Evolutionary conservation across 1,140 invertebrate species (phyloP).

Genomic region (Tetragnatha versicolor): DNA sequence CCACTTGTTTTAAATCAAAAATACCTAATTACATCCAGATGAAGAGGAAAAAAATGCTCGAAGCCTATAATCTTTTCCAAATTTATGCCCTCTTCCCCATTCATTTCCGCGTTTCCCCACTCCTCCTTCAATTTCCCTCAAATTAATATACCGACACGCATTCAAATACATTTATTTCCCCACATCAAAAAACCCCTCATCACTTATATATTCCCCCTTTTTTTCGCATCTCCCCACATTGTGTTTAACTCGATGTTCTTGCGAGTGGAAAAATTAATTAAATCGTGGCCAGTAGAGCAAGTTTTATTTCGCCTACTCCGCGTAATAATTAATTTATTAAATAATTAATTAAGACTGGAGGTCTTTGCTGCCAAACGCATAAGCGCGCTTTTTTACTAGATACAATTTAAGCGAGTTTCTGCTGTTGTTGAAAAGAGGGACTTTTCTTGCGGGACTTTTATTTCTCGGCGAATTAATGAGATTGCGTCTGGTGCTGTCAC

Average conservation of each 20-base stretch:
- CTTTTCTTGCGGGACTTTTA: not conserved
- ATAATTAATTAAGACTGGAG: conserved; percentile 20
- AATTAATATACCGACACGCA: conserved; percentile 15
- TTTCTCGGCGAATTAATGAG: conserved; percentile 28
- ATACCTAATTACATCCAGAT: not conserved
- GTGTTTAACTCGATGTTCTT: not conserved
- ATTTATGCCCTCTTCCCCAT: conserved; percentile 27
- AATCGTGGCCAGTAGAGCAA: conserved; percentile 1
- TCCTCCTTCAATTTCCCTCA: not conserved
- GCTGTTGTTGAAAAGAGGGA: too few species aligned
- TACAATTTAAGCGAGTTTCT: too few species aligned
- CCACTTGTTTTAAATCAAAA: too few species aligned
- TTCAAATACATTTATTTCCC: not conserved
- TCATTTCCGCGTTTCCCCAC: conserved; percentile 2
- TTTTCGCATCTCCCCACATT: not conserved
- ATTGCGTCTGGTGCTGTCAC: conserved; percentile 19
- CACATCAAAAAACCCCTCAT: too few species aligned
- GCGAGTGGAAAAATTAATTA: conserved; percentile 37
- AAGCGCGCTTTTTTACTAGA: not conserved
- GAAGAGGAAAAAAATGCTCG: not conserved
- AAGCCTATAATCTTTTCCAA: conserved; percentile 8
- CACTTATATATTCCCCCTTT: conserved; percentile 12
- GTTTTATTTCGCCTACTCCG: conserved; percentile 17
- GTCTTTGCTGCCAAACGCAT: too few species aligned
- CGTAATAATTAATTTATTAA: conserved; percentile 47